These are phyloP conservation scores for Pterocles burchelli DNA, from an alignment of 2,113 vertebrate species.

Conservation along the genomic window DNA sequence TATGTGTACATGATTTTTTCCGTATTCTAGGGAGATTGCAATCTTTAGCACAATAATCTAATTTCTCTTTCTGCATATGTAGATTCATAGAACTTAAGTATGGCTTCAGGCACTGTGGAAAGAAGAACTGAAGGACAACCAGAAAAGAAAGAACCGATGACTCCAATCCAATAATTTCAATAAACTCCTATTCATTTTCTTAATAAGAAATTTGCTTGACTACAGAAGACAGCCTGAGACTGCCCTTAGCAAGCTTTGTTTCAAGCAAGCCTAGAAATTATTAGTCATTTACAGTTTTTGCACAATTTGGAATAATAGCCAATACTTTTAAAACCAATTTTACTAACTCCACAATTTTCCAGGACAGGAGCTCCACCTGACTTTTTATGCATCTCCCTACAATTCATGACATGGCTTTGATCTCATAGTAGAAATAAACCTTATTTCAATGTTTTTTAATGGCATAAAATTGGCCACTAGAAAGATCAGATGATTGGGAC, in stretches of 20 bases:
- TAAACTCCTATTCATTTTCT: background rate
- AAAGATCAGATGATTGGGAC: background rate
- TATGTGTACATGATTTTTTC: background rate
- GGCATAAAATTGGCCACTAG: background rate
- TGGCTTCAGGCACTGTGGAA: background rate
- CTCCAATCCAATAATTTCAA: constrained; percentile 24
- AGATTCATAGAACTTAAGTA: background rate
- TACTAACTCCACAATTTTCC: background rate
- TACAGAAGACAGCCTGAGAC: background rate
- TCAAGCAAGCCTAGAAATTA: background rate
- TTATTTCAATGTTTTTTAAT: background rate
- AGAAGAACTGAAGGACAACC: background rate
- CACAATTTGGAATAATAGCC: background rate
- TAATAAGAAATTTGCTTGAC: constrained; percentile 32
- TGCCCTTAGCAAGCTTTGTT: background rate
- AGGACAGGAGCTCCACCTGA: background rate
- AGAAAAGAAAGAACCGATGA: background rate
- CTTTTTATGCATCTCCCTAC: background rate
- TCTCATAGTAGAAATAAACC: background rate
- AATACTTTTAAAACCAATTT: background rate
- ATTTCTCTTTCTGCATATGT: background rate
- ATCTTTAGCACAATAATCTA: background rate
- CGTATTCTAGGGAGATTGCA: background rate
- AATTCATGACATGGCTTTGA: background rate
- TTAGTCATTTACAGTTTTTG: background rate